phyloP scores from a whole-genome alignment of 1,140 invertebrate genomes.

The Pygmarrhopalites habei region DNA sequence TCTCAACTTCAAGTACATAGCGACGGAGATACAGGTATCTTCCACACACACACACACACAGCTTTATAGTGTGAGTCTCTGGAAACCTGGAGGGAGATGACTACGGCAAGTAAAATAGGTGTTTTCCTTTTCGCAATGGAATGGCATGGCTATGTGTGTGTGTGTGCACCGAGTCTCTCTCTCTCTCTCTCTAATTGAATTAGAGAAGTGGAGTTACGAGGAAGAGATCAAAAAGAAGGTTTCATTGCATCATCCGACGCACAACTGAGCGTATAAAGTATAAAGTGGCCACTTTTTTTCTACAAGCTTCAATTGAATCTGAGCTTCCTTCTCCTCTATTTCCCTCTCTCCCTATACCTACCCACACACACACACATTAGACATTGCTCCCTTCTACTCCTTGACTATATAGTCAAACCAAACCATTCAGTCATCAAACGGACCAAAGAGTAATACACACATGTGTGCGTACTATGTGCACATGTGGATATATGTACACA shows the following conservation, averaged over 20 bases:
- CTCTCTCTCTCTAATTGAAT: constrained; percentile 33
- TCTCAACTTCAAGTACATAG: too few species aligned
- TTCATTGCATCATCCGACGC: constrained; percentile 34
- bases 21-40: too few species aligned
- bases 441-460: not conserved
- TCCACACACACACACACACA: too few species aligned
- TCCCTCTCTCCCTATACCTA: too few species aligned
- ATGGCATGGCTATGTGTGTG: not conserved
- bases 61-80: too few species aligned
- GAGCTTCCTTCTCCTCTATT: too few species aligned
- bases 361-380: too few species aligned
- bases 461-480: not conserved
- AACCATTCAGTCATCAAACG: too few species aligned
- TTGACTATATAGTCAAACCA: too few species aligned
- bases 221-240: constrained; percentile 38
- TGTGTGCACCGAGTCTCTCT: not conserved
- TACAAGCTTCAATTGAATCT: constrained; percentile 7
- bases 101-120: not conserved
- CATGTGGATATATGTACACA: not conserved
- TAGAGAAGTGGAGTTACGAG: constrained; percentile 37
- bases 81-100: too few species aligned
- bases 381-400: too few species aligned
- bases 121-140: constrained; percentile 8
- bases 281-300: constrained; percentile 32
- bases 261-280: constrained; percentile 35